phyloP scores from a whole-genome alignment of 2,113 vertebrate species.

The Oceanodroma tethys region DNA sequence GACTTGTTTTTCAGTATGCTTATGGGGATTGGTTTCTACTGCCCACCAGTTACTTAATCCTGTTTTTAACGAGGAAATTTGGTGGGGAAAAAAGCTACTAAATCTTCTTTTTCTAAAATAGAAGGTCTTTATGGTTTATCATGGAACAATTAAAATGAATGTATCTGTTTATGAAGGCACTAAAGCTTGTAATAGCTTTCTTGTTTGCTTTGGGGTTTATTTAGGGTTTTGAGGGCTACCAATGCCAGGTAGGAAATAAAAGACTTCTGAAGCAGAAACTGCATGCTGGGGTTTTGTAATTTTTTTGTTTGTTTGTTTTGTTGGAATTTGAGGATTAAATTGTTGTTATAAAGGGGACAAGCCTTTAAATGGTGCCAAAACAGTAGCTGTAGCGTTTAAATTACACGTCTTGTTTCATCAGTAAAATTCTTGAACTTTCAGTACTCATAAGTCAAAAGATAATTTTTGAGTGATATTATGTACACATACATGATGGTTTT shows the following conservation, averaged over 20 bases:
- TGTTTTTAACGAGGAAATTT: conserved; percentile 42
- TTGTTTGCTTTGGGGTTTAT: neutral
- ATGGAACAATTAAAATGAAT: conserved; percentile 49
- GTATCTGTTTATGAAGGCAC: conserved; percentile 31
- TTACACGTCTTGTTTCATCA: neutral
- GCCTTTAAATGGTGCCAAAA: neutral
- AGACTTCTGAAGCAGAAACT: neutral
- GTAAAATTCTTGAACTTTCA: neutral
- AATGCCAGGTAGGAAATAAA: neutral
- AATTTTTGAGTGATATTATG: neutral
- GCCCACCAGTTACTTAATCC: conserved; percentile 25
- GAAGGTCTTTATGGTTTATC: conserved; percentile 12
- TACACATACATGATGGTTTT: neutral
- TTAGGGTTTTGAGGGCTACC: neutral
- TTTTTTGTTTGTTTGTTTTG: neutral
- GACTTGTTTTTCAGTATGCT: conserved; percentile 51
- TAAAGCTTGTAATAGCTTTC: conserved; percentile 27
- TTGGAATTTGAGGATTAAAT: neutral
- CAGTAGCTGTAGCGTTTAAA: neutral
- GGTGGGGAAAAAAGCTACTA: conserved; percentile 18
- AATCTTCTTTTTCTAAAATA: neutral
- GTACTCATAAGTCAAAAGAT: neutral
- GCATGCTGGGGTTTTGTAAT: neutral
- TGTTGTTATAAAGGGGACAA: neutral
- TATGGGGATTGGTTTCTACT: conserved; percentile 42